Evolutionary conservation across 2,888 invertebrate species (phyloP).

Genomic region (Macrophya alboannulata): DNA sequence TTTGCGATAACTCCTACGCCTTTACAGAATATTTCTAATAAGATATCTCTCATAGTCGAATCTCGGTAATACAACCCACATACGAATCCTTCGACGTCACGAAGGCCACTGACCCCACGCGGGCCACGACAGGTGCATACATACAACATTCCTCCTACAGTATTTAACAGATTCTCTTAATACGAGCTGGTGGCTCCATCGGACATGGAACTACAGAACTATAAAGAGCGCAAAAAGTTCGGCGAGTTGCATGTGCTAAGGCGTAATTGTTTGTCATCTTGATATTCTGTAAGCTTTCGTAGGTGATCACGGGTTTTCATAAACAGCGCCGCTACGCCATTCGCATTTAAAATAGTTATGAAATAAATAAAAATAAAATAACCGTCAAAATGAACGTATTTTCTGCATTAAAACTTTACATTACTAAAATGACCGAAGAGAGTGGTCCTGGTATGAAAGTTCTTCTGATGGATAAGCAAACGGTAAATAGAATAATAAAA

Average conservation of each 20-base stretch:
- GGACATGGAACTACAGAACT: not conserved
- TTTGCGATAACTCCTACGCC: too few relatives aligned
- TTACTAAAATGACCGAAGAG: constrained; percentile 98
- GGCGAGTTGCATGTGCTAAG: not conserved
- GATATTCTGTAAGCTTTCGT: not conserved
- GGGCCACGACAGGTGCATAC: too few relatives aligned
- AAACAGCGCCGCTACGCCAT: not conserved
- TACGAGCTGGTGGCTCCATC: not conserved
- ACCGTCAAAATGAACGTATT: constrained; percentile 92
- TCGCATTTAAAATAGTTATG: not conserved
- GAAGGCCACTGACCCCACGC: too few relatives aligned
- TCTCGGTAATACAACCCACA: too few relatives aligned
- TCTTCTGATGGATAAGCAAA: constrained; percentile 98
- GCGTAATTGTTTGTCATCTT: not conserved
- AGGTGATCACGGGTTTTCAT: not conserved
- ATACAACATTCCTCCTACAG: too few relatives aligned
- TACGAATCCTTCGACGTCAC: too few relatives aligned
- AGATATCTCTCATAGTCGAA: too few relatives aligned
- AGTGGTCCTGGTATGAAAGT: constrained; percentile 99
- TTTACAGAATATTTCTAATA: too few relatives aligned
- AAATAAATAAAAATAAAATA: not conserved
- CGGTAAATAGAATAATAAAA: constrained; percentile 82
- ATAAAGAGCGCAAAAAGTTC: not conserved
- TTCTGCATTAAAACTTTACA: constrained; percentile 95
- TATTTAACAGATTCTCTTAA: too few relatives aligned